Conservation (phyloP, 2,888 invertebrate species). For the Salticus scenicus region DNA sequence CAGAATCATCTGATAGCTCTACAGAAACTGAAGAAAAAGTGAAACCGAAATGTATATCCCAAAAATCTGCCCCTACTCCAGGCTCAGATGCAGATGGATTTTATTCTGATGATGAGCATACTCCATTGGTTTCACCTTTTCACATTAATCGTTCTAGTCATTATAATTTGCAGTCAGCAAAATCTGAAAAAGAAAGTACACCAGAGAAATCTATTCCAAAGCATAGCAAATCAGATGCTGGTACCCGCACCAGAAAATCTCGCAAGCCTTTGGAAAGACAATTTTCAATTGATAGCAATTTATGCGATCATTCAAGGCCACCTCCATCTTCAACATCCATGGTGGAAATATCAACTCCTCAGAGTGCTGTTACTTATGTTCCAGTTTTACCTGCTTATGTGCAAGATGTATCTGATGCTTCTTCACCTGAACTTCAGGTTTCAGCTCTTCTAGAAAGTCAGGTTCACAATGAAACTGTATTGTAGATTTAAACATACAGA, state of each 20-base stretch:
- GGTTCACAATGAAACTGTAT: constrained; percentile 59
- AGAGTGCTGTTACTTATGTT: constrained; percentile 23
- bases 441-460: constrained; percentile 43
- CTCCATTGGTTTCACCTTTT: constrained; percentile 68
- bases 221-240: constrained; percentile 44
- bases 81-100: constrained; percentile 56
- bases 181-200: constrained; percentile 59
- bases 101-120: constrained; percentile 68
- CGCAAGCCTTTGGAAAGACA: constrained; percentile 51
- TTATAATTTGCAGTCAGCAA: constrained; percentile 55
- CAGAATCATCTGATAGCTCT: constrained; percentile 51
- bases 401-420: constrained; percentile 56
- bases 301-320: constrained; percentile 53
- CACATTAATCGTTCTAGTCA: constrained; percentile 61
- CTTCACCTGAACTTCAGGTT: constrained; percentile 42
- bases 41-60: constrained; percentile 15
- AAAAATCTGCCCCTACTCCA: constrained; percentile 34
- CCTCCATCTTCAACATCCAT: constrained; percentile 60
- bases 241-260: constrained; percentile 30
- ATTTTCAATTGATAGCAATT: constrained; percentile 60
- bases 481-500: constrained; percentile 4
- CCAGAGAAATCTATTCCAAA: constrained; percentile 64
- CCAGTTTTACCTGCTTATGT: constrained; percentile 51
- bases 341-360: constrained; percentile 53
- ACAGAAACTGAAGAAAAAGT: constrained; percentile 57